Evolutionary conservation across 1,140 invertebrate species (phyloP).

Genomic region (Ostrea edulis): DNA sequence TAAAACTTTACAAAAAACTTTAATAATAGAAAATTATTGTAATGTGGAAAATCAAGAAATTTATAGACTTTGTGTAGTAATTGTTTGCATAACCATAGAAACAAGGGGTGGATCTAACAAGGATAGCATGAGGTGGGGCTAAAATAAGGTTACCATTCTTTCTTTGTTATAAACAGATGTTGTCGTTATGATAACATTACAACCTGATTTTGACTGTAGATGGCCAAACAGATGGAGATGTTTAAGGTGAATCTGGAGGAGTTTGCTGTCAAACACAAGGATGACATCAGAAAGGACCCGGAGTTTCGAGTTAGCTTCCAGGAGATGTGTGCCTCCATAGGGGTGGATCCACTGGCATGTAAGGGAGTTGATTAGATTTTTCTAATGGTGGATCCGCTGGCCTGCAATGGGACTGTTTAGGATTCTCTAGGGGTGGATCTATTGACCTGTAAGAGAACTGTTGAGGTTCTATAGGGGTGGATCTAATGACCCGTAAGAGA

Average conservation of each 20-base stretch:
- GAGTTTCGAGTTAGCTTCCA: conserved; percentile 98
- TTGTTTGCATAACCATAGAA: no score
- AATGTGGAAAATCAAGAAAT: no score
- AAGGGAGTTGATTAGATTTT: conserved; percentile 74
- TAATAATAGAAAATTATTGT: no score
- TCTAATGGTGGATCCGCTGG: not conserved
- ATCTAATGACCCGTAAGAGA: conserved; percentile 73
- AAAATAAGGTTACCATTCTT: not conserved
- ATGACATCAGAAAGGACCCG: conserved; percentile 95
- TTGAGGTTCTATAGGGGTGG: not conserved
- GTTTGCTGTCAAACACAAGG: conserved; percentile 95
- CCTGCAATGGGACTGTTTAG: conserved; percentile 84
- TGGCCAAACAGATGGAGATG: conserved; percentile 95
- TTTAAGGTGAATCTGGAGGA: conserved; percentile 97
- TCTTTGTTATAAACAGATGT: not conserved
- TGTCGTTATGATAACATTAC: no score
- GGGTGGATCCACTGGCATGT: conserved; percentile 98
- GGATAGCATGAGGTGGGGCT: not conserved
- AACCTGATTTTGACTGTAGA: conserved; percentile 80
- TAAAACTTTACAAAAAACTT: no score
- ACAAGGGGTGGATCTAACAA: not conserved
- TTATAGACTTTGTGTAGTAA: no score
- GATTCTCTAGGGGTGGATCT: not conserved
- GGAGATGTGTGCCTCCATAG: conserved; percentile 99
- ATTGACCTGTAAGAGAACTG: not conserved